Base-by-base conservation (phyloP, 2,888 invertebrate species). In the Uloborus plumipes region DNA sequence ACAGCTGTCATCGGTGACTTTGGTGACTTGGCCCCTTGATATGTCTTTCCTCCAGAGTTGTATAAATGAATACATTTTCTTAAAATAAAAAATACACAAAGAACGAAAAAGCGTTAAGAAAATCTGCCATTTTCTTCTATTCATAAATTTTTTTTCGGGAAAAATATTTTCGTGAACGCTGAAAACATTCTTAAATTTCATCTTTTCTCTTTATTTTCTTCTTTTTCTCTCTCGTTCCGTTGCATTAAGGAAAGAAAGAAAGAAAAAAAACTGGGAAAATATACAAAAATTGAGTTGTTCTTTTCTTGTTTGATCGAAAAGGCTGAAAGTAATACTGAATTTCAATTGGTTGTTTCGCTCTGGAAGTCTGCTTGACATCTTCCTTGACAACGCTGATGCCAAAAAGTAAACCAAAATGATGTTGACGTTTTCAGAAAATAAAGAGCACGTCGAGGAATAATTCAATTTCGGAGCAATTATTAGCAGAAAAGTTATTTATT, bases 51-150 rank as follows among this genome's bases (percentile, higher is more conserved):
- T 61, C 58, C 39, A 76, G 22, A 58, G 49, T 51, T 51, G 79
- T 66, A 79, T 79, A 79, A 66, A 79, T 79, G 79, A 79, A 79
- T 79, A 79, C 51, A 79, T 73, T 72, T 65, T 18, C 18, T 18
- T 3, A 47, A 16, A 18, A 47, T 18, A n/a, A 64, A 39, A 47
- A 47, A 64, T 2, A 18, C 14, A n/a, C 15, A 62, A 16, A 31
- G 31, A 62, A 47, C 18, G 47, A 49, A 59, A 59, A 20, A 59
- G 22, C 39, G 59, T 22, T 14, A 59, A 59, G 20, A 59, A 59
- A 39, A 39, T 39, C 39, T 39, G 39, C 39, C 39, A 39, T 39
- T 39, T 39, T 39, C 39, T 39, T 39, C 39, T 39, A 39, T 39
- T 39, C 39, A 39, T 22, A 64, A 64, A 18, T 16, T 47, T 47